Base-by-base conservation (phyloP, 2,888 invertebrate genomes). In the Melinaea menophilus region DNA sequence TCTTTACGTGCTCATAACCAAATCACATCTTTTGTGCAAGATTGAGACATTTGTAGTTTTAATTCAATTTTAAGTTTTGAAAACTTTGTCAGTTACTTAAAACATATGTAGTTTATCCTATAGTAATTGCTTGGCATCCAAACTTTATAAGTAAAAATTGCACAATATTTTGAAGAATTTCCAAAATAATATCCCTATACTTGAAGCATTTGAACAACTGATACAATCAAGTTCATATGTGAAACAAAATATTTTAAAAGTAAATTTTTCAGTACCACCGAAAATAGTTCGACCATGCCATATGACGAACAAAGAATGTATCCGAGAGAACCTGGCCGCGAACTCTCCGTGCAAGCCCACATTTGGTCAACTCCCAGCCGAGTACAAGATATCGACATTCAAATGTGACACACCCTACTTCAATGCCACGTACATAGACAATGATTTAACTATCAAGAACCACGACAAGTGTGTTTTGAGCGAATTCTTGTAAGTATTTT, bases 401-500 rank as follows among this genome's bases (percentile, higher is more conserved):
- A 66, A 66, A 0, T 86, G 79, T 65, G 76, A 85, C 13, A 72
- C 86, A 0, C 84, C 88, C 0, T 75, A 63, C 71, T 89, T 90
- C 76, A 88, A 89, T 68, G 65, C 84, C 0, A 76, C 82, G 0
- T 84, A 84, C 55, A 67, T 84, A 0, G 89, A 90, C 58, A 61
- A 68, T 0, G 68, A 79, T 2, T 56, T 86, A 37, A 62, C 74
- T 2, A 73, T 87, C 1, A 73, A 74, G 0, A 88, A 88, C 5
- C 79, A 80, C 11, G 60, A 88, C 11, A 75, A 71, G 11, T 89
- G 89, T 61, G 63, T 5, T 5, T 75, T 86, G 4, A 80, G 85
- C 0, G 83, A 86, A 55, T 89, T 83, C 66, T 85, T 77, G 88
- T 89, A 71, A 85, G 88, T 86, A 71, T 63, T 9, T 22, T 12